Percentiles rank a stretch among this genome's conserved stretches.
Conservation (phyloP, 2,113 vertebrate species). For the Halichoeres trimaculatus region DNA sequence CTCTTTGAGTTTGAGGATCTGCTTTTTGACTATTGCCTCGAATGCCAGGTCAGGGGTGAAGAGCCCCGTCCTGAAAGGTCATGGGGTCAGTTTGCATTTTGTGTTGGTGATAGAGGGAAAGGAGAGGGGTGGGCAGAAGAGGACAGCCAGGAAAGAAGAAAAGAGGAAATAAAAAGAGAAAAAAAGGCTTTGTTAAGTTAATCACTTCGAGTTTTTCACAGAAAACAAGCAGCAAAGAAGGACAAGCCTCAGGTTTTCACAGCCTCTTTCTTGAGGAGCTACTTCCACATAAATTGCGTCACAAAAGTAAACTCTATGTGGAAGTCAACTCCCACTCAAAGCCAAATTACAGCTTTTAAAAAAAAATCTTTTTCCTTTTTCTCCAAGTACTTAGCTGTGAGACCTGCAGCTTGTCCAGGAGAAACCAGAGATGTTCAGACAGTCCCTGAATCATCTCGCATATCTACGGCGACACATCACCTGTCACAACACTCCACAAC, state of each 20-base stretch:
- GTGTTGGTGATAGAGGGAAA: constrained; percentile 39
- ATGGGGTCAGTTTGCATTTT: constrained; percentile 55
- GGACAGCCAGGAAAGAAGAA: constrained; percentile 51
- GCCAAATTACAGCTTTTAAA: constrained; percentile 6
- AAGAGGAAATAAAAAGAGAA: constrained; percentile 52
- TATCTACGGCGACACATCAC: constrained; percentile 69
- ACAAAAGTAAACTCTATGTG: constrained; percentile 4
- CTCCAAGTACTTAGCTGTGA: constrained; percentile 42
- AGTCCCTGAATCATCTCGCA: constrained; percentile 58
- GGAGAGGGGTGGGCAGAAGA: constrained; percentile 34
- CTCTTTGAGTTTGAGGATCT: constrained; percentile 97
- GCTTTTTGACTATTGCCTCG: constrained; percentile 98
- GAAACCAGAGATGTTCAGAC: constrained; percentile 67
- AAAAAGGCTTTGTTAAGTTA: constrained; percentile 75
- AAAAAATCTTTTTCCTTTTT: not conserved
- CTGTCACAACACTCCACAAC: constrained; percentile 83
- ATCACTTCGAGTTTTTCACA: constrained; percentile 61
- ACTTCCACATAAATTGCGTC: constrained; percentile 19
- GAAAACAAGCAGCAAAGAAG: constrained; percentile 57
- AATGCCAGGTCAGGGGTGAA: constrained; percentile 98
- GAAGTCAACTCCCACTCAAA: not conserved
- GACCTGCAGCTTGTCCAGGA: constrained; percentile 77
- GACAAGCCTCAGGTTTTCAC: constrained; percentile 76
- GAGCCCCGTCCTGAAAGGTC: constrained; percentile 91
- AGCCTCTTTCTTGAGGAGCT: constrained; percentile 45